Percentiles rank a stretch among this genome's conserved stretches.
phyloP scores from a whole-genome alignment of 1,140 invertebrate species.

The Radopholus similis region DNA sequence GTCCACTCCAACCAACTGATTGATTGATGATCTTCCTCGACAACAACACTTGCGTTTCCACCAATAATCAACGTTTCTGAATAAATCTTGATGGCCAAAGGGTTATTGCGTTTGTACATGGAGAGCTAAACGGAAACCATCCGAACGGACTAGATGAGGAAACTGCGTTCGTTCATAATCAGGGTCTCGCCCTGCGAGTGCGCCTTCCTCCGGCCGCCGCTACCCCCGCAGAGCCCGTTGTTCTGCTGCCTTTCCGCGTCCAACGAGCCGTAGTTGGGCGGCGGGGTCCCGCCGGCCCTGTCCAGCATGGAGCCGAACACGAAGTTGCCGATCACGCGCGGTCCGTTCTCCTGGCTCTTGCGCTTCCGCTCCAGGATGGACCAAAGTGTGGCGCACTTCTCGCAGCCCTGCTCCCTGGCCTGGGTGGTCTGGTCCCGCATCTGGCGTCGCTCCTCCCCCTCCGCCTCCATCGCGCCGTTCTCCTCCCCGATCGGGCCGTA shows the following conservation, averaged over 20 bases:
- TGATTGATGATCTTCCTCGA: too few species aligned
- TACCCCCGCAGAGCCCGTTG: neutral
- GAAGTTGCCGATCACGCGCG: slow-evolving; percentile 12
- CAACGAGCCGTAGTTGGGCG: neutral
- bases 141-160: too few species aligned
- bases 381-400: slow-evolving; percentile 14
- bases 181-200: neutral
- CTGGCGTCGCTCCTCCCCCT: neutral
- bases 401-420: slow-evolving; percentile 4
- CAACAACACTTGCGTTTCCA: too few species aligned
- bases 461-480: neutral
- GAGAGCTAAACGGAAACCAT: too few species aligned
- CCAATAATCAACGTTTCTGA: too few species aligned
- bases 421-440: slow-evolving; percentile 1
- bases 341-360: slow-evolving; percentile 12
- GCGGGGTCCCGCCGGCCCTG: neutral
- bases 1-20: too few species aligned
- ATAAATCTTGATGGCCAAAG: too few species aligned
- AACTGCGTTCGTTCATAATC: neutral
- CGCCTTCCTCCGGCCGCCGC: neutral
- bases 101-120: too few species aligned
- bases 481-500: neutral
- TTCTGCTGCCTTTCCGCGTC: neutral
- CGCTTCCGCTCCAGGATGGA: slow-evolving; percentile 2
- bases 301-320: neutral